Evolutionary conservation across 1,140 invertebrate genomes (phyloP).

Genomic region (Scylla paramamosain): DNA sequence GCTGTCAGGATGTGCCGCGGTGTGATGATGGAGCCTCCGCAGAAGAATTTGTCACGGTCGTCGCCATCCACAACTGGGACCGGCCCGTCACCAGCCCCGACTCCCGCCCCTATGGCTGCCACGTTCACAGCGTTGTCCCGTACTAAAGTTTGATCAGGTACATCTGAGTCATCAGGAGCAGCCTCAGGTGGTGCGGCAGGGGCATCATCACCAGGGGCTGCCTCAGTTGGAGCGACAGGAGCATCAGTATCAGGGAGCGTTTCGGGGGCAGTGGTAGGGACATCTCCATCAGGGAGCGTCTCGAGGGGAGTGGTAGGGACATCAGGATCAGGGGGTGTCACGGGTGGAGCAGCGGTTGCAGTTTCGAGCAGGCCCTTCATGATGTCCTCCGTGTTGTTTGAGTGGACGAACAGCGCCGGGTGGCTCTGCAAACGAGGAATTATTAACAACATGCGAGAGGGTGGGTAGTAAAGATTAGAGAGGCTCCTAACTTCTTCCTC

Average conservation of each 20-base stretch:
- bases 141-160: not conserved
- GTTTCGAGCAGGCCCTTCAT: too few relatives aligned
- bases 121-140: not conserved
- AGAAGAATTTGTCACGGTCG: slow-evolving; percentile 80
- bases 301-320: too few relatives aligned
- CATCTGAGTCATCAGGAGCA: not conserved
- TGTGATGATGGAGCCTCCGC: slow-evolving; percentile 90
- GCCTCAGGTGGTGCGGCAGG: not conserved
- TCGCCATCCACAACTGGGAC: not conserved
- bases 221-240: not conserved
- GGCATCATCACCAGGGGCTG: not conserved
- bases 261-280: not conserved
- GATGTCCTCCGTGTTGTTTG: not conserved
- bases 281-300: not conserved
- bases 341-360: too few relatives aligned
- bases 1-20: slow-evolving; percentile 89
- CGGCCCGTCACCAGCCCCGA: not conserved
- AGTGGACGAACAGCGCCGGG: slow-evolving; percentile 5
- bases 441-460: not conserved
- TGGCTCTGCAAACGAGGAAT: not conserved
- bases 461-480: too few relatives aligned
- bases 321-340: too few relatives aligned
- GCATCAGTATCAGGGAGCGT: not conserved
- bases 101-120: not conserved
- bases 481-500: too few relatives aligned